A percentile compares a stretch with the other conserved stretches of the same genome.
These are phyloP conservation scores for Emys orbicularis DNA, from an alignment of 2,797 vertebrate genomes.

Conservation along the genomic window DNA sequence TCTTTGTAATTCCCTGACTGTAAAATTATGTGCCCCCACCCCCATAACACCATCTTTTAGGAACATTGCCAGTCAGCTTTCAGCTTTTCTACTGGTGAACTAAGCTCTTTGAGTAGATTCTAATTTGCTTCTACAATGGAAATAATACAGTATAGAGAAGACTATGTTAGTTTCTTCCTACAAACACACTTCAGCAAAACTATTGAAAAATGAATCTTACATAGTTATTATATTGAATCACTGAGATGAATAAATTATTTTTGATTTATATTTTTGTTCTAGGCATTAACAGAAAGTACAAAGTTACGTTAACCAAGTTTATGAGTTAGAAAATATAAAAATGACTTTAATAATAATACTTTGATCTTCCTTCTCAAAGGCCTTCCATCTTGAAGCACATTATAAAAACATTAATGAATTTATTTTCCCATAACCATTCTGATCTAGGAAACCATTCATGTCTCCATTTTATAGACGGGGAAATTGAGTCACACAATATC, in stretches of 20 bases:
- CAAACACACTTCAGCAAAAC: neutral
- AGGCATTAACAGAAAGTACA: neutral
- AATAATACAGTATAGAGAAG: neutral
- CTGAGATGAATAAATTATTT: neutral
- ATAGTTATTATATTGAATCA: neutral
- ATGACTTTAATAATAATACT: neutral
- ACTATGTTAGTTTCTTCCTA: neutral
- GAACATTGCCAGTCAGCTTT: neutral
- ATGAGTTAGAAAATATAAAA: neutral
- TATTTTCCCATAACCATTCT: neutral
- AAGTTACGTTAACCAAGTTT: neutral
- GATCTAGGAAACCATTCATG: neutral
- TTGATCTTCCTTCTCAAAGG: neutral
- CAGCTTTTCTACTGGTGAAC: neutral
- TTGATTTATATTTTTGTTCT: neutral
- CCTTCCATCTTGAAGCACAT: neutral
- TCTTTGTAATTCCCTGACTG: neutral
- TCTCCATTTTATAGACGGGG: neutral
- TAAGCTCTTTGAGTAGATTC: neutral
- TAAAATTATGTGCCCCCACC: accelerated
- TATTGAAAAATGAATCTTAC: neutral
- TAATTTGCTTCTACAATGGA: neutral
- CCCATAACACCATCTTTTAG: neutral
- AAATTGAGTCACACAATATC: neutral
- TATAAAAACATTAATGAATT: neutral